Conservation (phyloP, 2,888 invertebrate genomes). For the Chaitophorus viminalis region DNA sequence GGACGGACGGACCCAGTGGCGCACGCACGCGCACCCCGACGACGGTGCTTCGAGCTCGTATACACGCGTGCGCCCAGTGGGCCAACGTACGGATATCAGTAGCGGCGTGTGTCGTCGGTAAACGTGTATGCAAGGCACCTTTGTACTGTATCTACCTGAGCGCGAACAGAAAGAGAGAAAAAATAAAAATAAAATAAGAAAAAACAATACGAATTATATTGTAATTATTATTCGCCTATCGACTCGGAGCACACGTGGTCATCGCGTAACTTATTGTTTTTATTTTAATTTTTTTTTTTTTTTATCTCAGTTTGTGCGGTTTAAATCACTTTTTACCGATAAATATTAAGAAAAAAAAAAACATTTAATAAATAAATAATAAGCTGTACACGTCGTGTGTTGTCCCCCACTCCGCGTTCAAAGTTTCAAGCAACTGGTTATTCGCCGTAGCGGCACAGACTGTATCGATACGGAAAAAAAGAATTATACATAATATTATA, state of each 20-base stretch:
- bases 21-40: not conserved
- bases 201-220: not conserved
- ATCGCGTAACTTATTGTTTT: not conserved
- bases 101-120: slow-evolving; percentile 19
- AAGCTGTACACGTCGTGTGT: slow-evolving; percentile 36
- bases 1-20: not conserved
- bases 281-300: not conserved
- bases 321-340: slow-evolving; percentile 9
- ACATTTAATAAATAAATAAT: slow-evolving; percentile 22
- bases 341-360: not conserved
- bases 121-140: not conserved
- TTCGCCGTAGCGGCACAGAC: slow-evolving; percentile 12
- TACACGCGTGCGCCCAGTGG: slow-evolving; percentile 16
- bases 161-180: not conserved
- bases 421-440: slow-evolving; percentile 52
- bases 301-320: not conserved
- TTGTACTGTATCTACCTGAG: not conserved
- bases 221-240: not conserved
- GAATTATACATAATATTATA: not conserved
- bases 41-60: not conserved
- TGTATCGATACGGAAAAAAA: slow-evolving; percentile 1
- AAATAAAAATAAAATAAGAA: not conserved
- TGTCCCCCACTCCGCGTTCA: slow-evolving; percentile 5
- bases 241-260: not conserved
- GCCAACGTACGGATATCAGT: slow-evolving; percentile 22